These are phyloP conservation scores for Temnothorax curvispinosus DNA, from an alignment of 1,140 invertebrate species.

Conservation along the genomic window DNA sequence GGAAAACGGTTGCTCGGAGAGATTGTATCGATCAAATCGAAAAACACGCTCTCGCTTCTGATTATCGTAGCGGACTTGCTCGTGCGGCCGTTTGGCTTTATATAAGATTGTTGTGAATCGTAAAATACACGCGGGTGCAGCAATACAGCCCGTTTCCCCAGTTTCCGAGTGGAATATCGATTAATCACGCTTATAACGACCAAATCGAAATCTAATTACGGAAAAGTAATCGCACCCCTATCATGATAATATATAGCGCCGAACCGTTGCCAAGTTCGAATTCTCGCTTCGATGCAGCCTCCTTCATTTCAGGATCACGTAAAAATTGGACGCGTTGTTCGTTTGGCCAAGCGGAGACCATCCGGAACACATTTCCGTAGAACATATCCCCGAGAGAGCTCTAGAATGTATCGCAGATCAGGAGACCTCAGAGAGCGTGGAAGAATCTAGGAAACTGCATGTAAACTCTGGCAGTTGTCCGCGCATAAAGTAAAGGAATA, in stretches of 20 bases:
- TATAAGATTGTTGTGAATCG: slow-evolving; percentile 7
- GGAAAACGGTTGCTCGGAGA: slow-evolving; percentile 14
- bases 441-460: neutral
- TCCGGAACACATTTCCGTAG: neutral
- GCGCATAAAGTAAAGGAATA: neutral
- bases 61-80: neutral
- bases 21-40: slow-evolving; percentile 42
- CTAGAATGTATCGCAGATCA: neutral
- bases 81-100: neutral
- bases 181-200: slow-evolving; percentile 28
- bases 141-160: neutral
- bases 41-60: slow-evolving; percentile 3
- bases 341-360: neutral
- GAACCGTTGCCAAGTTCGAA: slow-evolving; percentile 12
- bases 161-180: neutral
- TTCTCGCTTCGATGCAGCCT: neutral
- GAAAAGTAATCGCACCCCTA: slow-evolving; percentile 17
- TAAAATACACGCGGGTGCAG: neutral
- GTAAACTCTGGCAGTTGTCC: neutral
- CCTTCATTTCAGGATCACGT: neutral
- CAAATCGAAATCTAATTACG: slow-evolving; percentile 46
- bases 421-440: neutral
- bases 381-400: neutral
- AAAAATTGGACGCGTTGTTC: slow-evolving; percentile 16
- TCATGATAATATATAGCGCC: slow-evolving; percentile 17